Evolutionary conservation across 2,797 vertebrate genomes (phyloP).

Genomic region (Trachops cirrhosus): DNA sequence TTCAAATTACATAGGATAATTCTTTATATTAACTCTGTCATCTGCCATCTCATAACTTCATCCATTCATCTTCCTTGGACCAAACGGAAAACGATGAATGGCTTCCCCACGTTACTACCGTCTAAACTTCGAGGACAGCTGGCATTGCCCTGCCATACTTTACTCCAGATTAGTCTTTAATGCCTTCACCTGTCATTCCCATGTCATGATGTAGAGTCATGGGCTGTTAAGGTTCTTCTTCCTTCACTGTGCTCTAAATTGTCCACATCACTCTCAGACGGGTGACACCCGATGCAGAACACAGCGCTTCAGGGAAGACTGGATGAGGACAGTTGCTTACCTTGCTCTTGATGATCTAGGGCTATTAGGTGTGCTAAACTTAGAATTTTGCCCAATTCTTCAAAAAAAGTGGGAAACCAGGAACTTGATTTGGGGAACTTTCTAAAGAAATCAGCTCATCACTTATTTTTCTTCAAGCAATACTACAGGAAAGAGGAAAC

Average conservation of each 20-base stretch:
- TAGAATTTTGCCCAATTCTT: neutral
- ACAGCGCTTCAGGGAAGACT: neutral
- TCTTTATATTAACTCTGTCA: neutral
- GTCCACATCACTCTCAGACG: rapidly evolving
- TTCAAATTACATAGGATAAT: neutral
- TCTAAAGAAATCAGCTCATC: neutral
- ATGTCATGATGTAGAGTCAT: neutral
- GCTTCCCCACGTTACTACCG: neutral
- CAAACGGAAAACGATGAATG: neutral
- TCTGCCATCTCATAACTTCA: neutral
- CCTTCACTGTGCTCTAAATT: neutral
- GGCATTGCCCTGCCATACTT: neutral
- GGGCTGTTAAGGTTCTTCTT: neutral
- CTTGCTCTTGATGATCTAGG: neutral
- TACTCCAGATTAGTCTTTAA: neutral
- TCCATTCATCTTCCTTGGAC: neutral
- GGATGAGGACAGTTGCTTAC: neutral
- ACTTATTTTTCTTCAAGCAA: neutral
- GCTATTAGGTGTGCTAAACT: neutral
- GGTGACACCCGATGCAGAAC: neutral
- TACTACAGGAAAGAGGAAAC: neutral
- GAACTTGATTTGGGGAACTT: neutral
- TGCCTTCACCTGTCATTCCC: neutral
- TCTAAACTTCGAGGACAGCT: neutral
- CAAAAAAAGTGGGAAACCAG: neutral